A percentile compares a stretch with the other conserved stretches of the same genome.
Conservation (phyloP, 1,140 invertebrate genomes). For the Papilio helenus region DNA sequence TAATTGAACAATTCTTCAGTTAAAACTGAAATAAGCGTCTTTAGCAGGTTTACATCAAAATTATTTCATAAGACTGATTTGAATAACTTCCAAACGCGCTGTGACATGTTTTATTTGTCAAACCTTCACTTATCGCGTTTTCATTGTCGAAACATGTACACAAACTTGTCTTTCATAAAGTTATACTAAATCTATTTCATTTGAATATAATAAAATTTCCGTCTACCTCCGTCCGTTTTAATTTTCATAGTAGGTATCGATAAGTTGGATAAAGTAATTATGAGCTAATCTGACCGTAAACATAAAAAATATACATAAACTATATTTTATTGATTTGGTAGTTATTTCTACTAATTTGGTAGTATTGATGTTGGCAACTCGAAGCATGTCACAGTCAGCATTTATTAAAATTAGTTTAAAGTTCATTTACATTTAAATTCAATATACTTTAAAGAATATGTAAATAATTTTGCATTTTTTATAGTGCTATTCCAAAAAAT, state of each 20-base stretch:
- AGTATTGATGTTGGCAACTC: not conserved
- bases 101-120: constrained; percentile 9
- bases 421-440: not conserved
- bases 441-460: not conserved
- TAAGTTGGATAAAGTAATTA: not conserved
- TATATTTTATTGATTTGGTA: not conserved
- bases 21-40: no score
- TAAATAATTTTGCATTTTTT: constrained; percentile 1
- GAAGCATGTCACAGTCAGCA: not conserved
- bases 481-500: not conserved
- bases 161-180: no score
- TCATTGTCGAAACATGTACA: no score
- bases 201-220: no score
- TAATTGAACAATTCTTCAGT: no score
- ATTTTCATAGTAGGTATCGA: not conserved
- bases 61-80: not conserved
- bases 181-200: no score
- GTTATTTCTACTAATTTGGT: constrained; percentile 4
- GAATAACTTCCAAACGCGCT: not conserved
- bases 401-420: not conserved
- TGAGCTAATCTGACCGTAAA: not conserved
- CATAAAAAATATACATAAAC: not conserved
- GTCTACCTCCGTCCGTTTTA: not conserved
- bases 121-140: not conserved
- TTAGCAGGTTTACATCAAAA: not conserved